Conservation (phyloP, 2,888 invertebrate species). For the Hirtodrosophila trivittata region DNA sequence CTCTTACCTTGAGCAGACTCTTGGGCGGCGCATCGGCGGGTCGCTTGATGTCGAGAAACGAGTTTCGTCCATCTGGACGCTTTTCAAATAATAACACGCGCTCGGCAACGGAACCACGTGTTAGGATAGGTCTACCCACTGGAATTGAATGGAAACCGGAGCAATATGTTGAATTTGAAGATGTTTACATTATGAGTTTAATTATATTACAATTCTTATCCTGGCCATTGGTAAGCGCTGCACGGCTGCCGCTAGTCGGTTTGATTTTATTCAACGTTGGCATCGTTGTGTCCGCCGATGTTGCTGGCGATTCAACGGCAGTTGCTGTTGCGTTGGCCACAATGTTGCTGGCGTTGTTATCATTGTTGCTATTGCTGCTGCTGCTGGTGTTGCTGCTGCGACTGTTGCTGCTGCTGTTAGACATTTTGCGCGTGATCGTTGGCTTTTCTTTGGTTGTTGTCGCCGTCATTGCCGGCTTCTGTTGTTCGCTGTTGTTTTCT, state of each 20-base stretch:
- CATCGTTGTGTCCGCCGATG: slow-evolving; percentile 72
- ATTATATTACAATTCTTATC: slow-evolving; percentile 78
- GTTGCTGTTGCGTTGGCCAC: slow-evolving; percentile 30
- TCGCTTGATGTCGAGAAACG: slow-evolving; percentile 85
- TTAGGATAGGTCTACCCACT: slow-evolving; percentile 92
- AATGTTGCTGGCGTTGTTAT: slow-evolving; percentile 24
- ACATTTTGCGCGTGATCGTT: slow-evolving; percentile 41
- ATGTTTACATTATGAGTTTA: background rate
- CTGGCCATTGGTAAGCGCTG: slow-evolving; percentile 85
- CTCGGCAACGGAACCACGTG: slow-evolving; percentile 95
- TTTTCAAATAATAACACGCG: slow-evolving; percentile 95
- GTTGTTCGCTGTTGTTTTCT: slow-evolving; percentile 56
- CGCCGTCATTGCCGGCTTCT: slow-evolving; percentile 38
- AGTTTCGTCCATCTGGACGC: slow-evolving; percentile 89
- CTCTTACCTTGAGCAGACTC: slow-evolving; percentile 74
- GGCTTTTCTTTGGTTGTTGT: slow-evolving; percentile 56
- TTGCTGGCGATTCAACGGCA: slow-evolving; percentile 59
- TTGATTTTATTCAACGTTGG: slow-evolving; percentile 84
- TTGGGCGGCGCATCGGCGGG: slow-evolving; percentile 78
- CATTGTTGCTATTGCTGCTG: slow-evolving; percentile 40
- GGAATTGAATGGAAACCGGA: slow-evolving; percentile 48
- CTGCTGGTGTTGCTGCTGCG: slow-evolving; percentile 23
- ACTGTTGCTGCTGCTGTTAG: slow-evolving; percentile 37
- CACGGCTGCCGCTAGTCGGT: slow-evolving; percentile 83
- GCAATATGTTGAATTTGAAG: slow-evolving; percentile 16